Evolutionary conservation across 2,113 vertebrate species (phyloP), one percentile per base, ranked within the genome.

Genomic region (Heterotis niloticus): DNA sequence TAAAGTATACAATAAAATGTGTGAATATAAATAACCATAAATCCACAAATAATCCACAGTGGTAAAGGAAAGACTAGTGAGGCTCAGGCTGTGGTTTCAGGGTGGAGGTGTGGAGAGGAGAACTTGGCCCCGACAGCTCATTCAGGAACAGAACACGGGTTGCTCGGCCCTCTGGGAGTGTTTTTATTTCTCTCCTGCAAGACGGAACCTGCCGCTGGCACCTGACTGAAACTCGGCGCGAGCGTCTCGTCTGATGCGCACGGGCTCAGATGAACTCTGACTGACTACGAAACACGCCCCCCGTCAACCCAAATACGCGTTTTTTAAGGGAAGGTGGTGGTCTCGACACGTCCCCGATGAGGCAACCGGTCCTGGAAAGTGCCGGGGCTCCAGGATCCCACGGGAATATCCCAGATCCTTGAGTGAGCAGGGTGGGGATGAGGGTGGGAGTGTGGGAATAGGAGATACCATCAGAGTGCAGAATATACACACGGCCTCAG

Each of bases 341-440:
- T 90, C 91, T 87, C 88, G 84, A 89, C 91, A 88, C 86, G 91
- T 86, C 81, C 79, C 51, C 52, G 85, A 89, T 92, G 89, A 90
- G 81, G 88, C 87, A 91, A 92, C 86, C 84, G 74, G 59, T 77
- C 89, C 90, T 92, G 91, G 92, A 92, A 92, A 92, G 44, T 83
- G 81, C 81, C 76, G 80, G 84, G 87, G 84, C 86, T 86, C 83
- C 84, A 89, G 87, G 88, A 90, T 93, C 92, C 92, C 92, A 93
- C 91, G 92, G 92, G 92, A 93, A 93, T 88, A 89, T 88, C 85
- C 81, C 71, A 88, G 84, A 82, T 89, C 89, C 89, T 90, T 89
- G 88, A 89, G 85, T 17, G 71, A 75, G 10, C 26, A 29, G 54
- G 1, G 17, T 24, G 34, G 17, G 4, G 73, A n/a, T 17, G 24